Evolutionary conservation across 2,113 vertebrate genomes (phyloP).

Genomic region (Clinocottus analis): DNA sequence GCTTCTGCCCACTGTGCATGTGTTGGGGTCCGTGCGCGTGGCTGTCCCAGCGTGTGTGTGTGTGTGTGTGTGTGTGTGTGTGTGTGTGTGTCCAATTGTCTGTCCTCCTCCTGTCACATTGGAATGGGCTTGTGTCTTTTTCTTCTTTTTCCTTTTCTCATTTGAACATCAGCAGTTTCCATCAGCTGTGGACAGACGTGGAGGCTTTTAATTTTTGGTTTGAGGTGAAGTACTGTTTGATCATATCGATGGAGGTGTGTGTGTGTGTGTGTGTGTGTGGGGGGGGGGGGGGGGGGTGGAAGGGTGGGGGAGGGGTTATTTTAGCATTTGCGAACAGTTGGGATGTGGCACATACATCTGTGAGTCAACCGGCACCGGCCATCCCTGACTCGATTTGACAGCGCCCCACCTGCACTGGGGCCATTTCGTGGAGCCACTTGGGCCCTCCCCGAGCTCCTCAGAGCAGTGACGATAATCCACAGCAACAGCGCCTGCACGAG

Average conservation of each 20-base stretch:
- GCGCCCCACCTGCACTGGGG: slow-evolving; percentile 57
- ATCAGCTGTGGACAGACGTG: slow-evolving; percentile 21
- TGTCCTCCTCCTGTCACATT: slow-evolving; percentile 40
- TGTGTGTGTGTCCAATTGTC: slow-evolving; percentile 28
- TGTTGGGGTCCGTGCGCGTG: slow-evolving; percentile 8
- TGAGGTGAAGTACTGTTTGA: background rate
- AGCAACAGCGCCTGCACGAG: slow-evolving; percentile 4
- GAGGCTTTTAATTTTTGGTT: slow-evolving; percentile 18
- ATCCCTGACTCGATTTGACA: slow-evolving; percentile 49
- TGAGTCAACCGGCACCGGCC: slow-evolving; percentile 39
- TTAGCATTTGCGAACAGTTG: slow-evolving; percentile 12
- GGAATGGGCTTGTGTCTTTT: slow-evolving; percentile 16
- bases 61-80: slow-evolving; percentile 11
- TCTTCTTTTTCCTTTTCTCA: slow-evolving; percentile 18
- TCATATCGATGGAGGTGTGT: background rate
- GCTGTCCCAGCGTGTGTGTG: background rate
- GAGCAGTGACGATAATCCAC: slow-evolving; percentile 36
- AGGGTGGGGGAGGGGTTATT: slow-evolving; percentile 3
- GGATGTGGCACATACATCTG: slow-evolving; percentile 37
- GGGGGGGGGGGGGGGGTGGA: background rate
- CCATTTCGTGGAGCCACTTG: slow-evolving; percentile 68
- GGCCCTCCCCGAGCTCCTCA: slow-evolving; percentile 27
- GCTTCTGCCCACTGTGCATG: slow-evolving; percentile 6
- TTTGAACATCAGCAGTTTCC: slow-evolving; percentile 16
- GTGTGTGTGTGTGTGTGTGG: too few relatives aligned